These are phyloP conservation scores for Otolemur garnettii DNA, from an alignment of 2,113 vertebrate genomes.

Conservation along the genomic window DNA sequence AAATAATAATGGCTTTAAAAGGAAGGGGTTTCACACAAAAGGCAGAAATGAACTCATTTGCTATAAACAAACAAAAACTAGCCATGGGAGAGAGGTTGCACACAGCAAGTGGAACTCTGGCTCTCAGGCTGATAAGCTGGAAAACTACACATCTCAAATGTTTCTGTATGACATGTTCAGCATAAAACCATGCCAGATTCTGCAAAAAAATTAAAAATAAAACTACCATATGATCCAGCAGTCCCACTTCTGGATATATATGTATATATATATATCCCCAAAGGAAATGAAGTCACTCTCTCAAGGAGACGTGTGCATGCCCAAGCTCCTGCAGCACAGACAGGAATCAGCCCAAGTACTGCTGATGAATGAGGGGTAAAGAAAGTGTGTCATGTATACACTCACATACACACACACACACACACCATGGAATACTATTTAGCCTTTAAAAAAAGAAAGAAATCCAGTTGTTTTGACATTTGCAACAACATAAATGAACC, in stretches of 20 bases:
- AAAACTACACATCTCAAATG: slow-evolving; percentile 30
- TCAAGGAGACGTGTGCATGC: no score
- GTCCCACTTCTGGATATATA: not conserved
- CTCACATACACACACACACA: not conserved
- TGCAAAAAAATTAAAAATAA: slow-evolving; percentile 12
- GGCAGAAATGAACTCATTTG: not conserved
- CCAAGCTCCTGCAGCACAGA: not conserved
- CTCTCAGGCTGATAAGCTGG: not conserved
- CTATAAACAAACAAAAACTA: not conserved
- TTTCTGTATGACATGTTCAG: not conserved
- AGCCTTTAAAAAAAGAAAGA: not conserved
- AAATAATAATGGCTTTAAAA: slow-evolving; percentile 23
- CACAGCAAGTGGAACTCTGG: not conserved
- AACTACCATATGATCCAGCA: not conserved
- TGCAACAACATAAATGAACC: not conserved
- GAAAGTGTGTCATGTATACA: not conserved
- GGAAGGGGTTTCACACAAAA: not conserved
- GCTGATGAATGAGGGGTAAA: not conserved
- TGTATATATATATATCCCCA: not conserved
- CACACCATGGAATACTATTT: not conserved
- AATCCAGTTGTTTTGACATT: not conserved
- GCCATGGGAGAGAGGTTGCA: not conserved
- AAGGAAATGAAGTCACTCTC: not conserved
- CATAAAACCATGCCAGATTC: slow-evolving; percentile 12
- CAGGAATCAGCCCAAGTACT: not conserved